Evolutionary conservation across 1,140 invertebrate genomes (phyloP), one percentile per base, ranked within the genome.

Genomic region (Reticulitermes speratus): DNA sequence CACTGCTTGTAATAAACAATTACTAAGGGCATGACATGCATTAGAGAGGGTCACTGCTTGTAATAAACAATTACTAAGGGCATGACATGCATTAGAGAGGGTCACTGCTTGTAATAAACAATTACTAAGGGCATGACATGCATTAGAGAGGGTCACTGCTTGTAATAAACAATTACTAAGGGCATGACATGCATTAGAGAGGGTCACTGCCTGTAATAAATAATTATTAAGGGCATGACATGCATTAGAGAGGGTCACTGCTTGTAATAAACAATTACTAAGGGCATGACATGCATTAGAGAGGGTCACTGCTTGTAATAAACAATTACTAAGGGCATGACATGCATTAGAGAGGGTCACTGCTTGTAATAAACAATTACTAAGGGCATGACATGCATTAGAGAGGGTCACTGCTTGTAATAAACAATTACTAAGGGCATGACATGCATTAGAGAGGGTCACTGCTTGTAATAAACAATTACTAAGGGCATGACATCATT

Each of bases 201-300:
- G 82, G 2, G 8, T 38, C 30, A 38, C 38, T 38, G 5, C 38
- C 44, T 83, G 19, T 7, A 38, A 83, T 25, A 83, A 44, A 19
- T 5, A 83, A 83, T 38, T 38, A 38, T 38, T 38, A 38, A 38
- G 38, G 38, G 38, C 38, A 38, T 38, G 38, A 38, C 2, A 38
- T 38, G 38, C 38, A 38, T 38, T 38, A 5, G 2, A 38, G 38
- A 38, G 38, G 38, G 38, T 38, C 38, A 38, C 2, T 38, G 38
- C 38, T 5, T 38, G 38, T 38, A 38, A 38, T 5, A 38, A 38
- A 38, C 38, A 38, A 38, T 38, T n/a, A n/a, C n/a, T n/a, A n/a
- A 2, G 95, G 95, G 87, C 95, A 96, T 0, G 95, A 95, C 11
- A 94, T 95, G 89, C 95, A 96, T 86, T 95, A 93, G 44, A 95